Conservation (phyloP, 2,888 invertebrate species). For the Orchesellides sinensis region DNA sequence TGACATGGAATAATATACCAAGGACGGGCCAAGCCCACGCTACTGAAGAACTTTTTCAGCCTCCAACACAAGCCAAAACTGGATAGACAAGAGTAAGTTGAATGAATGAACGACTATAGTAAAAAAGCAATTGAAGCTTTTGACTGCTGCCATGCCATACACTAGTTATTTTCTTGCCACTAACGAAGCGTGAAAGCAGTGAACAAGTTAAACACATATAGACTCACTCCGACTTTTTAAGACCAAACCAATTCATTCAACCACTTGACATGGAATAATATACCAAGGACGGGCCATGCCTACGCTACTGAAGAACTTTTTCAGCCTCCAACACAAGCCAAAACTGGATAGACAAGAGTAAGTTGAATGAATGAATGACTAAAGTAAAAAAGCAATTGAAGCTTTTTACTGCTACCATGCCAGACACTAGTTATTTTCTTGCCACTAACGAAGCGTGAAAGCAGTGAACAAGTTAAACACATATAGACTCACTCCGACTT, state of each 20-base stretch:
- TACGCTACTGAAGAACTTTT: too few relatives aligned
- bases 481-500: not conserved
- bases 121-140: too few relatives aligned
- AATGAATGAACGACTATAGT: not conserved
- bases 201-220: slow-evolving; percentile 16
- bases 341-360: too few relatives aligned
- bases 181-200: slow-evolving; percentile 21
- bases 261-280: not conserved
- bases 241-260: not conserved
- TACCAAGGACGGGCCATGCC: too few relatives aligned
- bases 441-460: slow-evolving; percentile 17
- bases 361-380: not conserved
- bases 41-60: too few relatives aligned
- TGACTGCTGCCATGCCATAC: too few relatives aligned
- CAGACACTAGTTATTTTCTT: slow-evolving; percentile 16
- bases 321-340: not conserved
- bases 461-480: slow-evolving; percentile 22
- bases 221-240: not conserved
- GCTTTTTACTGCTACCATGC: too few relatives aligned
- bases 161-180: slow-evolving; percentile 13
- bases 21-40: too few relatives aligned
- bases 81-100: slow-evolving; percentile 3
- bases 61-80: slow-evolving; percentile 1
- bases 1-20: not conserved
- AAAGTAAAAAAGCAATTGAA: not conserved